Conservation (phyloP, 2,888 invertebrate genomes). For the Polyommatus icarus region DNA sequence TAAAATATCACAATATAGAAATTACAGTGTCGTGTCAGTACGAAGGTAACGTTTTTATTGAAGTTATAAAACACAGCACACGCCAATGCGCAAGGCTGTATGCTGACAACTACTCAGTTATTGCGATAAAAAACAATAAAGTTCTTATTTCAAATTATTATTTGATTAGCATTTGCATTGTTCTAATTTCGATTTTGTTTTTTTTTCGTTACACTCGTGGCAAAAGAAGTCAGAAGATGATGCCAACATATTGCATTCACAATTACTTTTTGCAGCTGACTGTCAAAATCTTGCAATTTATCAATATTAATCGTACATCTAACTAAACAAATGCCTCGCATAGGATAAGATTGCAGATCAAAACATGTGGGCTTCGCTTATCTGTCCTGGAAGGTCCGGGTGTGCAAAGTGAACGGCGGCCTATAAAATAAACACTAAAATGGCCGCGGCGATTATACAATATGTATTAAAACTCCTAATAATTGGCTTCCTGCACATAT, state of each 20-base stretch:
- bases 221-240: background rate
- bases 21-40: conserved; percentile 26
- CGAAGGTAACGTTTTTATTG: conserved; percentile 30
- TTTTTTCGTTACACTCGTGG: background rate
- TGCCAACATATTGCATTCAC: background rate
- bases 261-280: too few species aligned
- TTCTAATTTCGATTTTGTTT: background rate
- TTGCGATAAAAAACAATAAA: conserved; percentile 4
- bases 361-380: conserved; percentile 16
- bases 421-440: conserved; percentile 18
- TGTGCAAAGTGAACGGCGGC: conserved; percentile 8
- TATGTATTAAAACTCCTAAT: conserved; percentile 21
- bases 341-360: background rate
- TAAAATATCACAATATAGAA: conserved; percentile 27
- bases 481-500: conserved; percentile 27
- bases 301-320: background rate
- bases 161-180: background rate
- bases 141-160: background rate
- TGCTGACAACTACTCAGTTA: conserved; percentile 16
- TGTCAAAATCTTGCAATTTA: background rate
- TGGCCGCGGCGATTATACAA: conserved; percentile 4
- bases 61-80: conserved; percentile 27
- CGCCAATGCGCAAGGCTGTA: conserved; percentile 31
- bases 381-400: conserved; percentile 21
- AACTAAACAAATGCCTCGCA: background rate